phyloP scores from a whole-genome alignment of 2,888 invertebrate genomes.

The Synanthedon vespiformis region DNA sequence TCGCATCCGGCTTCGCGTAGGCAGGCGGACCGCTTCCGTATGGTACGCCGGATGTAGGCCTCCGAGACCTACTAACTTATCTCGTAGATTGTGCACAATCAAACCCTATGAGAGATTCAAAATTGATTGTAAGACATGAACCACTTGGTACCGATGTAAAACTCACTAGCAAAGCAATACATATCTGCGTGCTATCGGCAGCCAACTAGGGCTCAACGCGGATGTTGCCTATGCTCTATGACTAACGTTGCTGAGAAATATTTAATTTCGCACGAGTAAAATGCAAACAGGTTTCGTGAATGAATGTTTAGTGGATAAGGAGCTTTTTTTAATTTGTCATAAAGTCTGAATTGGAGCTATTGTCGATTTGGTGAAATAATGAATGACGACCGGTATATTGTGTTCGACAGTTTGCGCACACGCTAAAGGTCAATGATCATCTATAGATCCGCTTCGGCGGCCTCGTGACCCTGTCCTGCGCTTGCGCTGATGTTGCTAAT shows the following conservation, averaged over 20 bases:
- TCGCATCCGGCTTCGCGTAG: conserved; percentile 53
- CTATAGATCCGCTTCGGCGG: conserved; percentile 67
- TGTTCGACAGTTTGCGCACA: conserved; percentile 46
- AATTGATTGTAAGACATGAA: too few species aligned
- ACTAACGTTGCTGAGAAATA: conserved; percentile 10
- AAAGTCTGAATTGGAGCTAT: conserved; percentile 6
- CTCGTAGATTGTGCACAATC: background rate
- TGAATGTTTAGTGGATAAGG: background rate
- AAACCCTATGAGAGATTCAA: too few species aligned
- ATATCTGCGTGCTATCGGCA: conserved; percentile 12
- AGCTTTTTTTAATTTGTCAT: background rate
- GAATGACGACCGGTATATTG: conserved; percentile 54
- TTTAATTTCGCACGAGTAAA: conserved; percentile 18
- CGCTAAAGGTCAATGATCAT: conserved; percentile 69
- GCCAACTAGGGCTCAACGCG: conserved; percentile 31
- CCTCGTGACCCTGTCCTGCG: conserved; percentile 64
- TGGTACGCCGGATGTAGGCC: conserved; percentile 40
- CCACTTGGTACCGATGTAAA: too few species aligned
- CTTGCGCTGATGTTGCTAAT: conserved; percentile 23
- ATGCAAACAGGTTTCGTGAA: conserved; percentile 14
- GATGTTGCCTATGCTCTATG: conserved; percentile 22
- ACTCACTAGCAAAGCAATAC: conserved; percentile 6
- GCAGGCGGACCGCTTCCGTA: conserved; percentile 53
- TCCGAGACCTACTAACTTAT: background rate
- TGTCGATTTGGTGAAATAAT: conserved; percentile 34